Evolutionary conservation across 2,113 vertebrate species (phyloP), one percentile per base, ranked within the genome.

Genomic region (Agapornis roseicollis): DNA sequence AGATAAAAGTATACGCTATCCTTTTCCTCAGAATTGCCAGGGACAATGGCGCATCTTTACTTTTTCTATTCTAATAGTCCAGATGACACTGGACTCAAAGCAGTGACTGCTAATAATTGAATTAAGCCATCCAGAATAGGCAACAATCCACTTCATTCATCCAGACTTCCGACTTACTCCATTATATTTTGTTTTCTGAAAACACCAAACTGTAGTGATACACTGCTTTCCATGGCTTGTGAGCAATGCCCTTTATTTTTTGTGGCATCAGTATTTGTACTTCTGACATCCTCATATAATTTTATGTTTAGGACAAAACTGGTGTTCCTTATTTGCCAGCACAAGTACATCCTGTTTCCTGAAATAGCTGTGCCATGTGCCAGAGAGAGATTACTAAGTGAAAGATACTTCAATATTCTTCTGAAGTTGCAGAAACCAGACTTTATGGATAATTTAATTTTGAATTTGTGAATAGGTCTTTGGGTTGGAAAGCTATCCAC

Each of bases 31-130:
- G 42, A 85, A 39, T 25, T 66, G 7, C 20, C 23, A 58, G 28
- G n/a, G 13, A 25, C 49, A 85, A 27, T 0, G 0, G n/a, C 9
- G 6, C 8, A 22, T 42, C 37, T 77, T 92, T 13, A 49, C 10
- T 80, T 80, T 65, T 74, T 83, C 46, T 73, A 2, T 73, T 82
- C 55, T 60, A 46, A 37, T n/a, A 74, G 37, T 29, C 23, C 50
- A 84, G n/a, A 23, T 69, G 49, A 77, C 2, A 2, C 3, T 83
- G 31, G 15, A 80, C n/a, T 58, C 68, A 85, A 77, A 92, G 49
- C 17, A 60, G 16, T 3, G 22, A 24, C 42, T 53, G 39, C 11
- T 53, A 71, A 83, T 53, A 80, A 37, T 13, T 9, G 50, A 64
- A 63, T 15, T 6, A 81, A 70, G 24, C 28, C 1, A 0, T 35